These are phyloP conservation scores for Tamias sibiricus DNA, from an alignment of 2,113 vertebrate species.

Conservation along the genomic window DNA sequence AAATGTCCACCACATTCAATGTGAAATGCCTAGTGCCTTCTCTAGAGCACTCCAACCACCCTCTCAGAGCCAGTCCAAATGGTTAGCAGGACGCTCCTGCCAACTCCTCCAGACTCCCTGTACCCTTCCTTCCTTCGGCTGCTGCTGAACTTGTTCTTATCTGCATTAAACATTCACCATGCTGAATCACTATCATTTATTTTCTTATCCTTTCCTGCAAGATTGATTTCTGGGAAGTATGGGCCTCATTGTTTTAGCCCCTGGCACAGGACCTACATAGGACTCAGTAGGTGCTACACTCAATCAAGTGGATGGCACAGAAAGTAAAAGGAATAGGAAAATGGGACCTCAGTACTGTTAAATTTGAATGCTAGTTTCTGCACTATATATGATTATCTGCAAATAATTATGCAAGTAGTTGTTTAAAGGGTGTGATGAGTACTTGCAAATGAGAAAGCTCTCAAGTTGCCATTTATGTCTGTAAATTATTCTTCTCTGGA, in stretches of 20 bases:
- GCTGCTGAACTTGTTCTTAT: neutral
- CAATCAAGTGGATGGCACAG: neutral
- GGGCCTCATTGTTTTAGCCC: neutral
- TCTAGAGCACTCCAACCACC: neutral
- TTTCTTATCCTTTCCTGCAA: constrained; percentile 1
- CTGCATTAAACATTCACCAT: neutral
- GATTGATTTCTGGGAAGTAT: neutral
- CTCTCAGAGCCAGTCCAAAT: neutral
- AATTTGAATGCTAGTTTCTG: neutral
- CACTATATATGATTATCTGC: neutral
- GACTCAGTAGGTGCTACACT: neutral
- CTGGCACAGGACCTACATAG: neutral
- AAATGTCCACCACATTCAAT: neutral
- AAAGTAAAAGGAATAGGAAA: neutral
- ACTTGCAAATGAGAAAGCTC: constrained; percentile 37
- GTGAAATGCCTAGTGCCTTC: neutral
- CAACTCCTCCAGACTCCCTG: neutral
- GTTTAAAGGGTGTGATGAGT: neutral
- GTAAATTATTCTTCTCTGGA: neutral
- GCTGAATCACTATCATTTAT: neutral
- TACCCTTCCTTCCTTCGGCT: neutral
- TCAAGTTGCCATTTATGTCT: constrained; percentile 22
- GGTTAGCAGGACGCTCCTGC: neutral
- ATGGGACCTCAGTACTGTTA: neutral
- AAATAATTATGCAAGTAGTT: constrained; percentile 35